Base-by-base conservation (phyloP, 2,888 invertebrate genomes). In the Euphydryas editha region DNA sequence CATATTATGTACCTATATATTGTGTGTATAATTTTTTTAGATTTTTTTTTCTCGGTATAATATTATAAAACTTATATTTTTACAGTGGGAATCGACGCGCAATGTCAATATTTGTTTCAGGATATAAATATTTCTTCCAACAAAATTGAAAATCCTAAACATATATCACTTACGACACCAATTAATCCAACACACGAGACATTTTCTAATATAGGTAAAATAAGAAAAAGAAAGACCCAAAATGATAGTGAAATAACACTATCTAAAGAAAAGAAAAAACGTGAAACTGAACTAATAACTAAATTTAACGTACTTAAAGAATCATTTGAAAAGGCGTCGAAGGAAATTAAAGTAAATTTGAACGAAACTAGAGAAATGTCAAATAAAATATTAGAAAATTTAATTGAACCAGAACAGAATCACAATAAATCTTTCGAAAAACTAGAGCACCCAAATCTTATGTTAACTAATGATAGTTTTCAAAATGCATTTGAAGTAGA, bases 61-160 rank as follows among this genome's bases (percentile, higher is more conserved):
- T 10, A 39, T 39, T 39, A 39, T 10, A 3, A 15, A 7, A 39
- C 11, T 11, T 10, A 39, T 39, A 13, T 39, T 39, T 8, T 90
- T 92, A 59, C 79, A 94, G 94, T 92, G 75, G 94, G 94, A 1
- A 85, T 94, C 24, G 94, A 94, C 74, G 84, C 76, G 4, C 81
- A 86, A 20, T 79, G 82, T 65, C 88, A 90, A 77, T 88, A 85
- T 71, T 18, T 76, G 44, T 88, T 90, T 73, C 81, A 82, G 75
- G 77, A 80, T 71, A 84, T 72, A 73, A 81, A 54, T 73, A 78
- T 24, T 59, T 63, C 10, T 56, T 8, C 42, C 18, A 13, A 17
- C 2, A 17, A 24, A 8, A 30, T n/a, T 24, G 51, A 51, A 30
- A 21, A 18, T 30, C 7, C 1, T n/a, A 15, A 51, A 24, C 7